Conservation (phyloP, 2,888 invertebrate genomes). For the Metallyticus violacea region DNA sequence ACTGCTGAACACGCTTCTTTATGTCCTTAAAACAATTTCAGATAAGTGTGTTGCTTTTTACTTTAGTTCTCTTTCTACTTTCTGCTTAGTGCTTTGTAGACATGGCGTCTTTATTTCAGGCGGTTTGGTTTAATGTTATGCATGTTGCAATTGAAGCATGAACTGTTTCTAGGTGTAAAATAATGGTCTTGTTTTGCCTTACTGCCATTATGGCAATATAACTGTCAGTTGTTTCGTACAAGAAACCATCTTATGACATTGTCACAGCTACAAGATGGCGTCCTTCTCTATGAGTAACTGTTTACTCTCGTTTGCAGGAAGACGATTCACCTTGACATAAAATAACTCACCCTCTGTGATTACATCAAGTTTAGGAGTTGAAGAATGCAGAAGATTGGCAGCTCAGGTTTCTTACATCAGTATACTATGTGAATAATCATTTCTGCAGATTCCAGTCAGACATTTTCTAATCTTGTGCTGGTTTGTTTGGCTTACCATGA, state of each 20-base stretch:
- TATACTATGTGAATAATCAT: conserved; percentile 18
- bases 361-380: background rate
- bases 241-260: background rate
- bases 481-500: background rate
- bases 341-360: conserved; percentile 3
- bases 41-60: background rate
- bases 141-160: background rate
- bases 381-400: conserved; percentile 8
- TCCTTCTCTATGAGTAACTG: background rate
- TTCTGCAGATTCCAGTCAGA: conserved; percentile 1
- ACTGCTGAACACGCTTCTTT: background rate
- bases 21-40: background rate
- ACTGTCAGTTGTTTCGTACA: background rate
- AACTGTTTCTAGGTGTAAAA: background rate
- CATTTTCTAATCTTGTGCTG: background rate
- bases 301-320: conserved; percentile 16
- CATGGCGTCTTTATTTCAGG: background rate
- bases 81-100: background rate
- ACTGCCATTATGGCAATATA: background rate
- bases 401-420: conserved; percentile 23
- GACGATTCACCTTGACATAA: conserved; percentile 22
- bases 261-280: background rate
- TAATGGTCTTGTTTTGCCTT: background rate
- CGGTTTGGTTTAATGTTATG: background rate
- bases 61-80: background rate